Base-by-base conservation (phyloP, 2,888 invertebrate genomes). In the Phortica okadai region DNA sequence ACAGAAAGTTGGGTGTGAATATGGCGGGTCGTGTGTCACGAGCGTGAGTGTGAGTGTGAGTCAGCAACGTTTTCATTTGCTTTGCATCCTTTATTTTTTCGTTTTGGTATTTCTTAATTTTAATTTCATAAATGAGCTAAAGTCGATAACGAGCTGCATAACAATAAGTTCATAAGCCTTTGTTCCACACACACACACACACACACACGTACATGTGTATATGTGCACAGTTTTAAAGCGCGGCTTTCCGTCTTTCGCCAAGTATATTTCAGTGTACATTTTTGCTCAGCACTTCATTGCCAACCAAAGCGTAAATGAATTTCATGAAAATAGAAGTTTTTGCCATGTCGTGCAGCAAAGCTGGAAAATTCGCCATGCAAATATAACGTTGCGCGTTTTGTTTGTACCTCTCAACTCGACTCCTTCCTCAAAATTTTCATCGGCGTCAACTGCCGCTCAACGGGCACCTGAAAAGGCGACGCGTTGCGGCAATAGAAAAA, bases 91-190 rank as follows among this genome's bases (percentile, higher is more conserved):
- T 54, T 25, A 50, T n/a, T 69, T 50, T 21, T 67, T 21, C 44
- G 44, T 69, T 50, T 42, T 67, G 67, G 76, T 82, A 82, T 72
- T 81, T 78, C 50, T 79, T 80, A 85, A 83, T 83, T 87, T 83
- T 81, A 84, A 84, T 86, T 81, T 82, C 84, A 86, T 86, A 86
- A 87, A 86, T 79, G 86, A 86, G 83, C 79, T 82, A 80, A 78
- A 80, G 78, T 82, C 85, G 85, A 82, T 69, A 77, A 56, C 59
- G 59, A 64, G 45, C 62, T 25, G 62, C 62, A 62, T 62, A 62
- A 62, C 62, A 62, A 62, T 62, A 33, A 62, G 62, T 14, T 33
- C 50, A 50, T 50, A 16, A 16, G 25, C 62, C 62, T n/a, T 16
- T 16, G 25, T 62, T 21, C 21, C 25, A 7, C 25, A 11, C 5